Percentiles rank a stretch among this genome's conserved stretches.
Evolutionary conservation across 2,888 invertebrate species (phyloP).

Genomic region (Luperina testacea): DNA sequence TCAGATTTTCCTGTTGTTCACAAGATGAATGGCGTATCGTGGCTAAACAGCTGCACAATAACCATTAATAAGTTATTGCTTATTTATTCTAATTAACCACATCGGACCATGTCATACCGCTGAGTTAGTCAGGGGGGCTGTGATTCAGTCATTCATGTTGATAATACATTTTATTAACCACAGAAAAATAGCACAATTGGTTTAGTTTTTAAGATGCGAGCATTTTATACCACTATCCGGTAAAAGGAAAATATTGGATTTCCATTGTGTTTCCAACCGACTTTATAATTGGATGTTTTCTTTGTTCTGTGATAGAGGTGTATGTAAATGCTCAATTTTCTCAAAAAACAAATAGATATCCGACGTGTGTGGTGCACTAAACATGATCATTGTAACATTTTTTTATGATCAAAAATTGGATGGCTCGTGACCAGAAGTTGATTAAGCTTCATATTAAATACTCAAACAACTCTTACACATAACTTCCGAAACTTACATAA

Average conservation of each 20-base stretch:
- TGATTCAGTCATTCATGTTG: slow-evolving; percentile 18
- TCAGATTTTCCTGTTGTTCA: slow-evolving; percentile 18
- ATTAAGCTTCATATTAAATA: background rate
- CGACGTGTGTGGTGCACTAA: no score
- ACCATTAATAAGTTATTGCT: slow-evolving; percentile 22
- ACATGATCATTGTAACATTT: background rate
- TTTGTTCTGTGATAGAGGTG: background rate
- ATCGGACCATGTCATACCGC: slow-evolving; percentile 22
- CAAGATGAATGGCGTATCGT: background rate
- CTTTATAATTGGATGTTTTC: background rate
- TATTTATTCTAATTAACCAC: slow-evolving; percentile 45
- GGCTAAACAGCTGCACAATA: background rate
- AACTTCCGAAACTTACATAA: slow-evolving; percentile 26
- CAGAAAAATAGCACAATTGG: background rate
- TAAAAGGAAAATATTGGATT: background rate
- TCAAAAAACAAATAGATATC: no score
- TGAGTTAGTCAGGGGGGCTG: slow-evolving; percentile 15
- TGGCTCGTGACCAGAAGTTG: no score
- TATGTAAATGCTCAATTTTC: background rate
- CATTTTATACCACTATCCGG: background rate
- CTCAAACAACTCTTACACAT: background rate
- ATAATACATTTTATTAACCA: background rate
- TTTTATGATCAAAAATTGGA: background rate
- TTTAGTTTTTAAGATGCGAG: background rate
- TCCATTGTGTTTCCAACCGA: background rate